Evolutionary conservation across 2,888 invertebrate genomes (phyloP).

Genomic region (Unio delphinus): DNA sequence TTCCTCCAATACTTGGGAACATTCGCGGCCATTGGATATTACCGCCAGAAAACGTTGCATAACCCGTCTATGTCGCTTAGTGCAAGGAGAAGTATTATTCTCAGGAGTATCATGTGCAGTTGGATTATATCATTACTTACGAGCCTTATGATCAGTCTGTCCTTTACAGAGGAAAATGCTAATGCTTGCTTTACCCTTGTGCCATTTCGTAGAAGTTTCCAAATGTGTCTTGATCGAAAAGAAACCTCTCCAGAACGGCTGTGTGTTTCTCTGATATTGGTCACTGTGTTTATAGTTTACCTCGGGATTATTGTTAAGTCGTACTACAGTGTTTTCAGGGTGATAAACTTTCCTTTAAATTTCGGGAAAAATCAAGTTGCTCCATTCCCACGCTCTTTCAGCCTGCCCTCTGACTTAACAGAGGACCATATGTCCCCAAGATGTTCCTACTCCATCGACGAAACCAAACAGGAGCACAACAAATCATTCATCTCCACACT

Average conservation of each 20-base stretch:
- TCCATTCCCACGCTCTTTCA: conserved; percentile 40
- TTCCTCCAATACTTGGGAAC: conserved; percentile 63
- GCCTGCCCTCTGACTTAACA: conserved; percentile 46
- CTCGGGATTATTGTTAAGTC: conserved; percentile 44
- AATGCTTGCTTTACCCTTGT: conserved; percentile 44
- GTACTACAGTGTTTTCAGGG: conserved; percentile 57
- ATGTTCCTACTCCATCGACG: conserved; percentile 2
- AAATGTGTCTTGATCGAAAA: conserved; percentile 11
- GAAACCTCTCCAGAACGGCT: conserved; percentile 32
- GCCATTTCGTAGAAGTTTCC: conserved; percentile 43
- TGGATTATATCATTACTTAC: conserved; percentile 57
- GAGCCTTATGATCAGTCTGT: conserved; percentile 50
- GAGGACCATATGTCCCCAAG: conserved; percentile 10
- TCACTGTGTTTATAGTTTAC: conserved; percentile 43
- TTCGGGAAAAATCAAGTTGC: conserved; percentile 52
- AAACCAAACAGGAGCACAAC: conserved; percentile 5
- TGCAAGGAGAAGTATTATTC: conserved; percentile 54
- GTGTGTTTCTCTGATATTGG: conserved; percentile 39
- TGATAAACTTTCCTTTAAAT: conserved; percentile 42
- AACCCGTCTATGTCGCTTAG: conserved; percentile 50
- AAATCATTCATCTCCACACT: conserved; percentile 38
- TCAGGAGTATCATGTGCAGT: conserved; percentile 50
- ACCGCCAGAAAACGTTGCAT: conserved; percentile 57
- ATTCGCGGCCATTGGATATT: conserved; percentile 64
- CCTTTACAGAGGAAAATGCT: conserved; percentile 37